These are phyloP conservation scores for Adelognathus sp. DNA, from an alignment of 2,888 invertebrate genomes.

Conservation along the genomic window DNA sequence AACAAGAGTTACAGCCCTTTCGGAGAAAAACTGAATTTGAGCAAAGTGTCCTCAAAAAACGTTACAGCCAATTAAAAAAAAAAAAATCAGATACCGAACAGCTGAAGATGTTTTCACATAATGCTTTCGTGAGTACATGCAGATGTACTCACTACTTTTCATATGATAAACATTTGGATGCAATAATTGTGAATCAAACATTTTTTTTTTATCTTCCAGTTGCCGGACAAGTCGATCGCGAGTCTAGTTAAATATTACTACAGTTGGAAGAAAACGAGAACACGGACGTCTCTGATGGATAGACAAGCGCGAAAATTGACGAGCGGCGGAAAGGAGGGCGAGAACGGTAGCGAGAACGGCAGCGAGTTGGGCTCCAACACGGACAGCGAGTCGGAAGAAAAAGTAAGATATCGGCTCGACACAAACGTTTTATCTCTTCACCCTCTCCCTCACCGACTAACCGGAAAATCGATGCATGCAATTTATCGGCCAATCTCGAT, in stretches of 20 bases:
- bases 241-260: slow-evolving; percentile 98
- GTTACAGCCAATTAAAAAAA: no score
- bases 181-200: no score
- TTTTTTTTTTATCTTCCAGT: slow-evolving; percentile 82
- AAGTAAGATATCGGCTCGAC: slow-evolving; percentile 85
- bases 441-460: slow-evolving; percentile 56
- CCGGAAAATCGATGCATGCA: slow-evolving; percentile 46
- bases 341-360: slow-evolving; percentile 89
- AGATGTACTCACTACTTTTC: neutral
- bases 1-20: no score
- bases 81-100: no score
- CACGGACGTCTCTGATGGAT: slow-evolving; percentile 97
- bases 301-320: slow-evolving; percentile 88
- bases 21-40: no score
- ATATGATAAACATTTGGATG: neutral
- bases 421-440: slow-evolving; percentile 50
- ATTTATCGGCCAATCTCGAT: slow-evolving; percentile 35
- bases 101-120: no score
- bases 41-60: no score
- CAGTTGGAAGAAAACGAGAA: slow-evolving; percentile 98
- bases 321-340: slow-evolving; percentile 87
- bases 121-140: no score
- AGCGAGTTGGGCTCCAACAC: slow-evolving; percentile 93
- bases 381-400: slow-evolving; percentile 94
- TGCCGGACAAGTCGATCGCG: slow-evolving; percentile 98